Evolutionary conservation across 1,140 invertebrate genomes (phyloP).

Genomic region (Drosophila subobscura): DNA sequence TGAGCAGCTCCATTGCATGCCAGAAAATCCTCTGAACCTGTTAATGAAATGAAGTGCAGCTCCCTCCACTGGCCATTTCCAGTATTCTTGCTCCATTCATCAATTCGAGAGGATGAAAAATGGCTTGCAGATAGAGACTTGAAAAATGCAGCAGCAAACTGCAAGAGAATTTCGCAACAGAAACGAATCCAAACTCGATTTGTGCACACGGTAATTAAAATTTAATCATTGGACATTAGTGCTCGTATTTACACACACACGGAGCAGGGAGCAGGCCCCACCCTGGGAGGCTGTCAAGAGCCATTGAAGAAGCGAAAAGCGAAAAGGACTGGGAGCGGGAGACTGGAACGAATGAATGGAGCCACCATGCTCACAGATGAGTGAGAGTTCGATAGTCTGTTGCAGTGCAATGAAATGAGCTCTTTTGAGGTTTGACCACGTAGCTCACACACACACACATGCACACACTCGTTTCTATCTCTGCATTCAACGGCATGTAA

Average conservation of each 20-base stretch:
- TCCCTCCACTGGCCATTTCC: slow-evolving; percentile 25
- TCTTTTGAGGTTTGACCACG: slow-evolving; percentile 27
- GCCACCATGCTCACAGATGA: no score
- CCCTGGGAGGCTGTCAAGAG: slow-evolving; percentile 16
- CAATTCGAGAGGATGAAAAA: slow-evolving; percentile 65
- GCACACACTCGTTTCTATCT: slow-evolving; percentile 10
- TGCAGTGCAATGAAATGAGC: slow-evolving; percentile 14
- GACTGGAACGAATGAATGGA: slow-evolving; percentile 11
- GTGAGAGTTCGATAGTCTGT: background rate
- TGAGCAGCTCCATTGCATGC: slow-evolving; percentile 8
- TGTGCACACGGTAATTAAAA: slow-evolving; percentile 79
- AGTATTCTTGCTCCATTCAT: slow-evolving; percentile 43
- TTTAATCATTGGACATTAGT: slow-evolving; percentile 81
- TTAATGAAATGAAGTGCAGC: slow-evolving; percentile 69
- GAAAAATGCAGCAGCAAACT: slow-evolving; percentile 49
- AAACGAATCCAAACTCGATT: slow-evolving; percentile 67
- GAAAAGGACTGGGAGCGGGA: background rate
- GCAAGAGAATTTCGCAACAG: slow-evolving; percentile 27
- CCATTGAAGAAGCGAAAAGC: slow-evolving; percentile 1
- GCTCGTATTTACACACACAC: slow-evolving; percentile 36
- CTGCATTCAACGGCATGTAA: slow-evolving; percentile 34
- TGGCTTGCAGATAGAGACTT: slow-evolving; percentile 50
- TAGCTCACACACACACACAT: no score
- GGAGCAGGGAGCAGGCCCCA: no score
- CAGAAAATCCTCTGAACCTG: slow-evolving; percentile 55